Evolutionary conservation across 1,140 invertebrate genomes (phyloP).

Genomic region (Cephus cinctus): DNA sequence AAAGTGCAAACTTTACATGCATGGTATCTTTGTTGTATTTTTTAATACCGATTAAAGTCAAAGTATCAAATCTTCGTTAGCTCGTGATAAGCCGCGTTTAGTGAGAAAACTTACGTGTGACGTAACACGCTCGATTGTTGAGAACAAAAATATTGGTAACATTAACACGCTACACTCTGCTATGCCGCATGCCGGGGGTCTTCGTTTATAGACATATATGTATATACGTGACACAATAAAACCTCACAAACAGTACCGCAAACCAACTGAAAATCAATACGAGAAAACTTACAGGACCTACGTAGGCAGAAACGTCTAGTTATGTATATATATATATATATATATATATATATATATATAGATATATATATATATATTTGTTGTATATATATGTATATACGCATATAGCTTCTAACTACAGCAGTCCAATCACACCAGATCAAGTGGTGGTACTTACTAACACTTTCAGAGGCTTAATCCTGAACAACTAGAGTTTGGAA

Average conservation of each 20-base stretch:
- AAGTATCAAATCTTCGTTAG: no score
- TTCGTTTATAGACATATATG: not conserved
- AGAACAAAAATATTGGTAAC: constrained; percentile 1
- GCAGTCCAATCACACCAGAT: constrained; percentile 62
- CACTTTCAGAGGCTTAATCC: constrained; percentile 94
- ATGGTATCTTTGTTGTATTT: no score
- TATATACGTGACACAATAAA: constrained; percentile 4
- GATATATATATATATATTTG: constrained; percentile 25
- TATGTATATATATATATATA: constrained; percentile 15
- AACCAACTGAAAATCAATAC: constrained; percentile 6
- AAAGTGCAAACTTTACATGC: no score
- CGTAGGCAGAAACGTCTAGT: constrained; percentile 1
- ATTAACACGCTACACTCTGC: constrained; percentile 3
- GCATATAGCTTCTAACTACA: constrained; percentile 59
- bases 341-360: constrained; percentile 14
- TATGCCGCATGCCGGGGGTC: constrained; percentile 6
- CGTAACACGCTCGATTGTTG: not conserved
- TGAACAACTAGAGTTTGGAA: constrained; percentile 84
- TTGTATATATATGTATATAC: constrained; percentile 35
- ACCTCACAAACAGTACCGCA: constrained; percentile 7
- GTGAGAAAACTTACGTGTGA: not conserved
- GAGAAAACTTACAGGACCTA: not conserved
- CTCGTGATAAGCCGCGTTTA: no score
- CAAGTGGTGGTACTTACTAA: constrained; percentile 85
- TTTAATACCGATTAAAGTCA: no score